Percentiles rank a stretch among this genome's conserved stretches.
Conservation (phyloP, 2,113 vertebrate genomes). For the Brachirus orientalis region DNA sequence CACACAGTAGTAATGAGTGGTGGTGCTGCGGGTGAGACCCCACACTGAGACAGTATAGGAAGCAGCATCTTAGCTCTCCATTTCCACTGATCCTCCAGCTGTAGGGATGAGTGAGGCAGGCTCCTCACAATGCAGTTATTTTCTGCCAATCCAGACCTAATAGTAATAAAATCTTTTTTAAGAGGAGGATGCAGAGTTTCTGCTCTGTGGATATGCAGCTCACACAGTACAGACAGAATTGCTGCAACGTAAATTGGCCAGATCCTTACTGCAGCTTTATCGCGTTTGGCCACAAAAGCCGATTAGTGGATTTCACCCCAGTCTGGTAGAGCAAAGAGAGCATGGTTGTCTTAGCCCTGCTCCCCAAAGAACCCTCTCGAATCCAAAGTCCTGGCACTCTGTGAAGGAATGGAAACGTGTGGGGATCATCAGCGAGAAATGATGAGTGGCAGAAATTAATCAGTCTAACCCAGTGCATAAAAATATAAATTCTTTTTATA, state of each 20-base stretch:
- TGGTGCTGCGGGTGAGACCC: conserved; percentile 52
- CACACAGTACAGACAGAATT: conserved; percentile 52
- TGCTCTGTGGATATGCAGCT: conserved; percentile 60
- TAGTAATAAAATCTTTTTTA: conserved; percentile 66
- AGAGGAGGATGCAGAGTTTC: conserved; percentile 66
- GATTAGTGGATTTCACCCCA: conserved; percentile 78
- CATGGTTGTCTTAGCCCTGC: conserved; percentile 61
- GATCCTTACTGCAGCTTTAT: conserved; percentile 72
- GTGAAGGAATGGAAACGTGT: conserved; percentile 42
- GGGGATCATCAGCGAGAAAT: conserved; percentile 29
- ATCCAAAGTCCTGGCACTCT: conserved; percentile 48
- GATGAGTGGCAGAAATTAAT: conserved; percentile 33
- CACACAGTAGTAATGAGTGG: conserved; percentile 37
- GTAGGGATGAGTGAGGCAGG: conserved; percentile 49
- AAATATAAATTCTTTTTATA: conserved; percentile 20
- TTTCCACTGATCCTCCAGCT: conserved; percentile 71
- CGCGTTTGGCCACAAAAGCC: conserved; percentile 78
- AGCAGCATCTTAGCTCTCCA: conserved; percentile 44
- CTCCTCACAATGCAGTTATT: conserved; percentile 61
- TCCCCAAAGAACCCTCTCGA: conserved; percentile 54
- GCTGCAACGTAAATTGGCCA: conserved; percentile 65
- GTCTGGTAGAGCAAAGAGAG: conserved; percentile 54
- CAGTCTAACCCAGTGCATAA: conserved; percentile 22
- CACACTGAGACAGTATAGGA: conserved; percentile 61
- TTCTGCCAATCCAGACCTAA: conserved; percentile 55